Base-by-base conservation (phyloP, 2,113 vertebrate genomes). In the Callipepla californica region DNA sequence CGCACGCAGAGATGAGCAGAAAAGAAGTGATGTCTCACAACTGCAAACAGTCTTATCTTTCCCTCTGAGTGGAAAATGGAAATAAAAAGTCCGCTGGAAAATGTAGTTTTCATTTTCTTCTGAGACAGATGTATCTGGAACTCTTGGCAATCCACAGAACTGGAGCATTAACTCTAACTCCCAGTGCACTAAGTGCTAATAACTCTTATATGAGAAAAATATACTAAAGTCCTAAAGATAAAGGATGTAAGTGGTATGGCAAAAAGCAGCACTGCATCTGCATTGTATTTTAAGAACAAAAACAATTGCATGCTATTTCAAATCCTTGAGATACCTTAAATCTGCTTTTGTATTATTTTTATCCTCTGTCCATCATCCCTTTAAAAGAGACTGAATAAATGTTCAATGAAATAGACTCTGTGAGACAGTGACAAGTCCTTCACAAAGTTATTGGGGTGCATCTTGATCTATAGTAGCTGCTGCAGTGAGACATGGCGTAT, bases 401-500 rank as follows among this genome's bases (percentile, higher is more conserved):
- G 26, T 78, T 85, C 7, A 51, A 10, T 63, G 22, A 84, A 83
- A 70, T 42, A 62, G 5, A 14, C 7, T 76, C 10, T 32, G 6
- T 18, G 47, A 61, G 38, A 87, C 22, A 32, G 22, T 5, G 50
- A 13, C 26, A 28, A 70, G 47, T 80, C 51, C 5, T 68, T 80
- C 82, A 59, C 34, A 55, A 36, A 67, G 44, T 90, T 88, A 17
- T 36, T 61, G 74, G 63, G 28, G n/a, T 74, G 34, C 17, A 6
- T 74, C 63, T 44, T 34, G 50, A 50, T 45, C 34, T 75, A 38
- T 50, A 59, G 72, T 83, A 95, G 79, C 92, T 96, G 87, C 87
- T 70, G 3, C 50, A 58, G 65, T 72, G 89, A 70, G 34, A 79
- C 13, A 19, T 18, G 9, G 26, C 11, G 3, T 36, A 55, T 97